phyloP scores from a whole-genome alignment of 2,113 vertebrate species.

The Pelodiscus sinensis region DNA sequence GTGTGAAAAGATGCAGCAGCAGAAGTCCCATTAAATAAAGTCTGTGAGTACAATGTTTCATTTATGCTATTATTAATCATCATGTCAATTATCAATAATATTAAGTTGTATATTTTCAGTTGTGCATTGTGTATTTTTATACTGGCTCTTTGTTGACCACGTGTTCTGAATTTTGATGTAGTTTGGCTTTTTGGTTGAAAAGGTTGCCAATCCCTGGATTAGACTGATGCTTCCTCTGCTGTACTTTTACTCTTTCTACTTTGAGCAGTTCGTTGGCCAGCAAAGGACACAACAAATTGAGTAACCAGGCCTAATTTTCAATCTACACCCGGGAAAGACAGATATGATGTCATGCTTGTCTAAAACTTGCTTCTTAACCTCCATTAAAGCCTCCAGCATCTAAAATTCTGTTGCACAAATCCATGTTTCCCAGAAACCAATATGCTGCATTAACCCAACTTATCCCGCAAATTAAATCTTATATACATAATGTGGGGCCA shows the following conservation, averaged over 20 bases:
- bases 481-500: not conserved
- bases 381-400: not conserved
- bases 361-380: not conserved
- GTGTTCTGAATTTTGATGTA: too few species aligned
- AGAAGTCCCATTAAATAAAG: too few species aligned
- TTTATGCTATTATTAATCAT: too few species aligned
- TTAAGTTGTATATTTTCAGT: too few species aligned
- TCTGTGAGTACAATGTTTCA: too few species aligned
- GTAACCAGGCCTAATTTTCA: not conserved
- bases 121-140: too few species aligned
- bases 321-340: not conserved
- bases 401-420: not conserved
- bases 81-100: too few species aligned
- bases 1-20: too few species aligned
- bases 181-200: too few species aligned
- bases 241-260: not conserved
- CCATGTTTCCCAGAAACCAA: not conserved
- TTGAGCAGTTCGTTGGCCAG: not conserved
- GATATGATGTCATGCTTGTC: not conserved
- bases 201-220: not conserved
- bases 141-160: too few species aligned
- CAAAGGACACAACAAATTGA: not conserved
- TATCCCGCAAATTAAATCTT: slow-evolving; percentile 46
- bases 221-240: not conserved
- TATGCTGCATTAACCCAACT: slow-evolving; percentile 5